Evolutionary conservation across 2,888 invertebrate genomes (phyloP), one percentile per base, ranked within the genome.

Genomic region (Athalia circularis): DNA sequence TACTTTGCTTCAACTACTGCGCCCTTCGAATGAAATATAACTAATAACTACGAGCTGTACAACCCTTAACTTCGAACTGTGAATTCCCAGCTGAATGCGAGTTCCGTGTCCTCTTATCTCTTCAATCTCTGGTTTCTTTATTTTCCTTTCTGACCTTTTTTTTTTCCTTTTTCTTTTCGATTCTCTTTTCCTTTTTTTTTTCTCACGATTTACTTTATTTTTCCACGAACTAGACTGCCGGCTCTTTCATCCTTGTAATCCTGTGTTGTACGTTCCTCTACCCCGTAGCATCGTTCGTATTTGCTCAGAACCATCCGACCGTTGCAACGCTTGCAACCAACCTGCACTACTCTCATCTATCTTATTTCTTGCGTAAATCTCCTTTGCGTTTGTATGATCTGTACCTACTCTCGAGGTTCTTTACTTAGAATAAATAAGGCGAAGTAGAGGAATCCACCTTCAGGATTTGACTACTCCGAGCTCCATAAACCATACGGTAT

Each of bases 301-400:
- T 65, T 65, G 65, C 50, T 65, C 65, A 29, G 48, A 48, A n/a
- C 48, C 13, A 65, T 65, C 65, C 65, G 48, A 65, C 65, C 65
- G 65, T 11, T 13, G 48, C 50, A 65, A 65, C 48, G 15, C 65
- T 48, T 50, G 11, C 43, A 4, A 11, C 45, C 47, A 13, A 11
- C 8, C 8, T 48, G 68, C 54, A 68, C 45, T 48, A 29, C 47
- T 68, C 54, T 68, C 54, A 54, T 54, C 11, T 29, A 43, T 68
- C 29, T 68, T 43, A 54, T 68, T 54, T 54, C n/a, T 43, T 43
- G 11, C 29, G 50, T 48, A 54, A 54, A 70, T 43, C 43, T 70
- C 50, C 52, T 8, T 52, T 52, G 68, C 4, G 4, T 68, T 43
- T 11, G 9, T 43, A 43, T 6, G 43, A 9, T 50, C 52, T 50